Base-by-base conservation (phyloP, 2,888 invertebrate genomes). In the Dilophus febrilis region DNA sequence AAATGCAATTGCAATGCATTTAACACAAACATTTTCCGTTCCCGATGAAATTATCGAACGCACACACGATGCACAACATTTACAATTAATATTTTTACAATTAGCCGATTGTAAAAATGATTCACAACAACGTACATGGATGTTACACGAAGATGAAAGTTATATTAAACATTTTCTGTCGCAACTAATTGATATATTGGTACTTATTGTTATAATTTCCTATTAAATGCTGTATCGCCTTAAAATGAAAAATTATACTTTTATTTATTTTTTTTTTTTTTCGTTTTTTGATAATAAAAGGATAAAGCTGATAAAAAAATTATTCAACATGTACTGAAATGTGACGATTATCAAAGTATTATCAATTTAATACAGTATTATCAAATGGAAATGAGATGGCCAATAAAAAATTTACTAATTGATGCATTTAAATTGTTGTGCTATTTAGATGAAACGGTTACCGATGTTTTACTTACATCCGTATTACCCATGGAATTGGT, bases 41-140 rank as follows among this genome's bases (percentile, higher is more conserved):
- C 61, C 62, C 35, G 58, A 59, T 33, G 59, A 57, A 17, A 73
- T 85, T 17, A 78, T 86, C 40, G 78, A 79, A 39, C 54, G 57
- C 29, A 86, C 87, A 0, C 81, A 86, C 3, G 91, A 92, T 58
- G 82, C 87, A 0, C 71, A 79, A 48, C 70, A 84, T 18, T 70
- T 94, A 58, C 77, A 81, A 59, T 75, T 81, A 35, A 81, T 92
- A 28, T 78, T 92, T 48, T 74, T 76, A 46, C 80, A 90, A 46
- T 63, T 94, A 47, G 83, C 84, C 3, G 81, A 79, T 45, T 88
- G 90, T 47, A 91, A 91, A 49, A 88, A 92, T 54, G 94, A 94
- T 57, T 85, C 90, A 0, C 92, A 95, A 55, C 94, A 95, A 55
- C 68, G 94, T 42, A 90, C 87, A 49, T 94, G 94, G 94, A 86